A percentile compares a stretch with the other conserved stretches of the same genome.
phyloP scores from a whole-genome alignment of 2,113 vertebrate genomes.

The Riparia riparia region DNA sequence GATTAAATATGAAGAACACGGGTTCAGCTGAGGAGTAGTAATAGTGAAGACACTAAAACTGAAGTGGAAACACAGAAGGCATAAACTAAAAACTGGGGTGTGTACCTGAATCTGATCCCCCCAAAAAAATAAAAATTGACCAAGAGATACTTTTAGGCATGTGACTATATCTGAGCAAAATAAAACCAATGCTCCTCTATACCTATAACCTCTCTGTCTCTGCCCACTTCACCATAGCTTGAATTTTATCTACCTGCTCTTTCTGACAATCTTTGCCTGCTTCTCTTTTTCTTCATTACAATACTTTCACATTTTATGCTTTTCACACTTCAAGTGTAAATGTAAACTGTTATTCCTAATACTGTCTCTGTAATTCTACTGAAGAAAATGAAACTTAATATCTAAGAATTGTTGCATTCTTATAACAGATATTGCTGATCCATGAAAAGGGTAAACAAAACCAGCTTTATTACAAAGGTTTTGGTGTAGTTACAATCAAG shows the following conservation, averaged over 20 bases:
- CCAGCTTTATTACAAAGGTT: neutral
- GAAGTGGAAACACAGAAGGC: neutral
- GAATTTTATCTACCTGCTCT: neutral
- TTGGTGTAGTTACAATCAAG: neutral
- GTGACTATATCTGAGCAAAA: neutral
- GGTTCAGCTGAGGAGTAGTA: neutral
- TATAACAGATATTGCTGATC: neutral
- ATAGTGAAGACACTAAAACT: neutral
- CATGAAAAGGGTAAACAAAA: neutral
- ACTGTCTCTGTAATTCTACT: neutral
- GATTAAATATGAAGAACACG: conserved; percentile 28
- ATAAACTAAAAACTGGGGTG: neutral
- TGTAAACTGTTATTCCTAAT: neutral
- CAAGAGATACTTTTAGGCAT: neutral
- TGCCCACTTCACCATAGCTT: neutral
- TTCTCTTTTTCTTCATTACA: neutral
- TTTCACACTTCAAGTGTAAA: neutral
- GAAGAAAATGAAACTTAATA: neutral
- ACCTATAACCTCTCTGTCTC: neutral
- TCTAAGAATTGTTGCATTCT: neutral
- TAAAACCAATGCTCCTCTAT: neutral
- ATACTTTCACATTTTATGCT: neutral
- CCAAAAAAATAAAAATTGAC: neutral
- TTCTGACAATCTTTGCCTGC: neutral
- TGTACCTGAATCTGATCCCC: neutral